Conservation (phyloP, 2,113 vertebrate species). For the Mandrillus leucophaeus region DNA sequence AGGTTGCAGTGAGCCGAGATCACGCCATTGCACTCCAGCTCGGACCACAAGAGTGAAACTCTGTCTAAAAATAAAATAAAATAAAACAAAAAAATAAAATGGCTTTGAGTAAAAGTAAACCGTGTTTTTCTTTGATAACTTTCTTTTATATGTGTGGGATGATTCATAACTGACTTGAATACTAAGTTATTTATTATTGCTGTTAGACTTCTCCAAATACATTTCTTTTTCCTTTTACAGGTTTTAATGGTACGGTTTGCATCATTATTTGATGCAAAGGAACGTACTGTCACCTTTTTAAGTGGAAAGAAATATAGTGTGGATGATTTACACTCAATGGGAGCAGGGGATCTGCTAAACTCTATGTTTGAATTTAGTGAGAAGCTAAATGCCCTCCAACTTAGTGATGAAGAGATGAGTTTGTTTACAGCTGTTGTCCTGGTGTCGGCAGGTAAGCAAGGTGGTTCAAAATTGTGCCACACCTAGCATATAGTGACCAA, state of each 20-base stretch:
- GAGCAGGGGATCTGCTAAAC: conserved; percentile 95
- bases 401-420: conserved; percentile 95
- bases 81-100: not conserved
- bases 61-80: too few relatives aligned
- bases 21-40: too few relatives aligned
- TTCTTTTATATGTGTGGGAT: not conserved
- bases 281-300: conserved; percentile 95
- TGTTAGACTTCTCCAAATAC: not conserved
- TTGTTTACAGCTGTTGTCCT: conserved; percentile 98
- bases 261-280: conserved; percentile 93
- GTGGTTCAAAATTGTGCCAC: not conserved
- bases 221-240: conserved; percentile 79
- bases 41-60: too few relatives aligned
- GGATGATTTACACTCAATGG: conserved; percentile 92
- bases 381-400: conserved; percentile 93
- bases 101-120: conserved; percentile 17
- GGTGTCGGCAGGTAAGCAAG: conserved; percentile 95
- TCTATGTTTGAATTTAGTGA: conserved; percentile 99
- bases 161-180: conserved; percentile 50
- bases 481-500: not conserved
- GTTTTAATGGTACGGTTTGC: conserved; percentile 98
- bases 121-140: not conserved
- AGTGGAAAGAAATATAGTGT: conserved; percentile 95
- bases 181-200: not conserved
- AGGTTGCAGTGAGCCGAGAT: too few relatives aligned